phyloP scores from a whole-genome alignment of 2,888 invertebrate genomes.

The Brassicogethes aeneus region DNA sequence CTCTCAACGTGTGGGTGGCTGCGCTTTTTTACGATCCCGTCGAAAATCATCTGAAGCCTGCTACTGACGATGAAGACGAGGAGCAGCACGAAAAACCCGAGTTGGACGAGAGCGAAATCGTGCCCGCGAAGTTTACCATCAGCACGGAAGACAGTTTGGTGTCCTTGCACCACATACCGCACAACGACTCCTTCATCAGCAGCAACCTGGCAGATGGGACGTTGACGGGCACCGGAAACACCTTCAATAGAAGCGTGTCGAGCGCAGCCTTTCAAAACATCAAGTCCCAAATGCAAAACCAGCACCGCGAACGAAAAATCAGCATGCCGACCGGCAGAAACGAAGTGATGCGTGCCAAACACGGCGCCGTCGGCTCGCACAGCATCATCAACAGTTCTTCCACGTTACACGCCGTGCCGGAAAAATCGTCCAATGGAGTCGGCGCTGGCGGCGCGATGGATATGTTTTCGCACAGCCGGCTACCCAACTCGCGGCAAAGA shows the following conservation, averaged over 20 bases:
- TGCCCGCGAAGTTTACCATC: constrained; percentile 36
- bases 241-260: constrained; percentile 62
- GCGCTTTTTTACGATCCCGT: constrained; percentile 80
- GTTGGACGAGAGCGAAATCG: constrained; percentile 25
- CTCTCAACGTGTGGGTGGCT: constrained; percentile 76
- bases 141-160: constrained; percentile 35
- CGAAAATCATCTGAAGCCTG: constrained; percentile 67
- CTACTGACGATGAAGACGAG: constrained; percentile 34
- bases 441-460: constrained; percentile 30
- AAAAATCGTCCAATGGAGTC: constrained; percentile 42
- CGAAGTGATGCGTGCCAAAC: constrained; percentile 32
- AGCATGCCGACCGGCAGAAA: constrained; percentile 48
- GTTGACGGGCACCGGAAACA: constrained; percentile 34
- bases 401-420: constrained; percentile 58
- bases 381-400: constrained; percentile 33
- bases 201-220: constrained; percentile 27
- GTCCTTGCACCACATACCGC: constrained; percentile 31
- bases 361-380: constrained; percentile 24
- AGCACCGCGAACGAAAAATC: constrained; percentile 47
- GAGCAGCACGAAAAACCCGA: constrained; percentile 34
- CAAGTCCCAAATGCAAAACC: constrained; percentile 38
- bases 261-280: constrained; percentile 58
- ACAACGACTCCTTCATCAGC: constrained; percentile 32
- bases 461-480: constrained; percentile 27
- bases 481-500: constrained; percentile 26